Evolutionary conservation across 2,113 vertebrate species (phyloP).

Genomic region (Macquaria australasica): DNA sequence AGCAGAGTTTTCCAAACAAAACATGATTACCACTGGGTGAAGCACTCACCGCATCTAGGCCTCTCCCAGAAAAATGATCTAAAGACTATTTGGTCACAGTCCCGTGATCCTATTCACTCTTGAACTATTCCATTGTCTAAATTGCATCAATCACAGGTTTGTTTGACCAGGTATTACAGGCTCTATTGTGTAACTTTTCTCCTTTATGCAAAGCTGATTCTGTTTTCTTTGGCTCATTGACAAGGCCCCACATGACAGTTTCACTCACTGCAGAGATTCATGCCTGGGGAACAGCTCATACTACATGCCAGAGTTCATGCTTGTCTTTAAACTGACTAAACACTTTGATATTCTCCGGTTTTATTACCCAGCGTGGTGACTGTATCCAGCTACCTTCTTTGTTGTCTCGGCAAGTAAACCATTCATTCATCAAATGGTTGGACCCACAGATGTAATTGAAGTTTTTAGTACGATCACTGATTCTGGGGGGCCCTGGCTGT

Average conservation of each 20-base stretch:
- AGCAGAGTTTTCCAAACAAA: constrained; percentile 75
- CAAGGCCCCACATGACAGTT: constrained; percentile 70
- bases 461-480: constrained; percentile 62
- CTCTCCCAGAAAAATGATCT: constrained; percentile 62
- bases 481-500: constrained; percentile 63
- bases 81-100: constrained; percentile 58
- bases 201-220: constrained; percentile 67
- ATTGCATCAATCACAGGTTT: constrained; percentile 72
- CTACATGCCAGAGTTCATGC: constrained; percentile 41
- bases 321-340: constrained; percentile 68
- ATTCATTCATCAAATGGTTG: constrained; percentile 73
- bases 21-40: constrained; percentile 61
- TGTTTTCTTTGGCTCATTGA: constrained; percentile 76
- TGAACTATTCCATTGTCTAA: constrained; percentile 67
- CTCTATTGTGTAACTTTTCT: constrained; percentile 70
- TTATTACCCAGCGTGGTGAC: constrained; percentile 64
- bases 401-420: constrained; percentile 71
- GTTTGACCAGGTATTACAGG: constrained; percentile 78
- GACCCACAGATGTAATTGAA: constrained; percentile 72
- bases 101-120: constrained; percentile 56
- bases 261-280: constrained; percentile 62
- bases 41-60: constrained; percentile 39
- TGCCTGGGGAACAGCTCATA: constrained; percentile 55
- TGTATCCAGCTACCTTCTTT: constrained; percentile 63
- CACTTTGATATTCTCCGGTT: constrained; percentile 66